phyloP scores from a whole-genome alignment of 1,140 invertebrate genomes.

The Cardiocondyla obscurior region DNA sequence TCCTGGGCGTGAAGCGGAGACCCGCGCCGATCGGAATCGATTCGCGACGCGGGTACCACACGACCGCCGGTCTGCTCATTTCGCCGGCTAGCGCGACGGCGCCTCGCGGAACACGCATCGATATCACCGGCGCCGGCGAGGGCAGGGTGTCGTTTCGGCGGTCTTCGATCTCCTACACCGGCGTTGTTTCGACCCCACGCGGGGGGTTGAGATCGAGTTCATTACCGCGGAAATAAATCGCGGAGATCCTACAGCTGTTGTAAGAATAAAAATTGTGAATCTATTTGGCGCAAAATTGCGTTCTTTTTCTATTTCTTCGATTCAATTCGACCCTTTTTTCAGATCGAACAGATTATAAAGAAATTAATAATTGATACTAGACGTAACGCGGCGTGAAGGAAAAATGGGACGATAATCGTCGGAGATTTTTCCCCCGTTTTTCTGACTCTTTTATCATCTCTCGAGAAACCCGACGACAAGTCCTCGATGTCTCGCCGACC shows the following conservation, averaged over 20 bases:
- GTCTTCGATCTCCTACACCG: background rate
- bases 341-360: too few relatives aligned
- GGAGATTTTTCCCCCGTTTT: background rate
- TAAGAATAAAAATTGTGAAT: too few relatives aligned
- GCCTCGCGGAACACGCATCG: background rate
- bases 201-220: too few relatives aligned
- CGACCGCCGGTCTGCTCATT: background rate
- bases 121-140: background rate
- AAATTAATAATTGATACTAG: too few relatives aligned
- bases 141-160: background rate
- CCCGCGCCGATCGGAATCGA: slow-evolving; percentile 18
- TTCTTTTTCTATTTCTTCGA: too few relatives aligned
- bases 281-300: too few relatives aligned
- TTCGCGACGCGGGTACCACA: background rate
- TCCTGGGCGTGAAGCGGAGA: background rate
- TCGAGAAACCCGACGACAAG: background rate
- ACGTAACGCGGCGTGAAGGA: too few relatives aligned
- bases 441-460: background rate
- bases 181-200: too few relatives aligned
- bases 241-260: too few relatives aligned
- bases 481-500: background rate
- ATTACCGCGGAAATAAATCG: background rate
- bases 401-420: too few relatives aligned
- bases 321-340: too few relatives aligned
- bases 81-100: background rate